Evolutionary conservation across 2,888 invertebrate genomes (phyloP).

Genomic region (Notocelia uddmanniana): DNA sequence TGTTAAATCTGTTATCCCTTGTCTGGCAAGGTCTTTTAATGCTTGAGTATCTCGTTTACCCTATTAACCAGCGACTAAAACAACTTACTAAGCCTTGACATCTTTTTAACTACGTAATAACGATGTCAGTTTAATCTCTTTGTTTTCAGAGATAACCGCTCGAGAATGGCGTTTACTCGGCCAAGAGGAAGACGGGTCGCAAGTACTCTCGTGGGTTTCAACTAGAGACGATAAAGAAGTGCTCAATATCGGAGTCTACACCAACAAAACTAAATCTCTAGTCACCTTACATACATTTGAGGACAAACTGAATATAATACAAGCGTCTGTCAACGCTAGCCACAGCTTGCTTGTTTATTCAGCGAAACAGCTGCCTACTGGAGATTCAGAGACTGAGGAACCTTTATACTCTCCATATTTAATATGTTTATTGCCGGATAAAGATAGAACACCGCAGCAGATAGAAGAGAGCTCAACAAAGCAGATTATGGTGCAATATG

Average conservation of each 20-base stretch:
- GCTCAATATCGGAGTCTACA: slow-evolving; percentile 86
- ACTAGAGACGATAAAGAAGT: slow-evolving; percentile 63
- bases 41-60: not conserved
- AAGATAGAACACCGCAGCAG: slow-evolving; percentile 66
- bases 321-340: slow-evolving; percentile 91
- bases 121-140: not conserved
- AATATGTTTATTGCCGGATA: slow-evolving; percentile 83
- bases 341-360: slow-evolving; percentile 89
- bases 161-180: slow-evolving; percentile 93
- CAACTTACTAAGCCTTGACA: not conserved
- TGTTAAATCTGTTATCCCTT: slow-evolving; percentile 8
- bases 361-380: slow-evolving; percentile 81
- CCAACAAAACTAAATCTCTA: slow-evolving; percentile 86
- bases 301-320: slow-evolving; percentile 89
- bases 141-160: slow-evolving; percentile 85
- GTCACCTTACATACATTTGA: slow-evolving; percentile 87
- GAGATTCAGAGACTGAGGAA: slow-evolving; percentile 63
- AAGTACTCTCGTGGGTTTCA: slow-evolving; percentile 89
- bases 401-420: slow-evolving; percentile 88
- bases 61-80: not conserved
- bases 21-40: too few relatives aligned
- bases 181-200: slow-evolving; percentile 91
- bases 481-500: slow-evolving; percentile 93
- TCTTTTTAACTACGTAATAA: not conserved
- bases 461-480: slow-evolving; percentile 86